Conservation (phyloP, 2,797 vertebrate genomes). For the Arctocebus calabarensis region DNA sequence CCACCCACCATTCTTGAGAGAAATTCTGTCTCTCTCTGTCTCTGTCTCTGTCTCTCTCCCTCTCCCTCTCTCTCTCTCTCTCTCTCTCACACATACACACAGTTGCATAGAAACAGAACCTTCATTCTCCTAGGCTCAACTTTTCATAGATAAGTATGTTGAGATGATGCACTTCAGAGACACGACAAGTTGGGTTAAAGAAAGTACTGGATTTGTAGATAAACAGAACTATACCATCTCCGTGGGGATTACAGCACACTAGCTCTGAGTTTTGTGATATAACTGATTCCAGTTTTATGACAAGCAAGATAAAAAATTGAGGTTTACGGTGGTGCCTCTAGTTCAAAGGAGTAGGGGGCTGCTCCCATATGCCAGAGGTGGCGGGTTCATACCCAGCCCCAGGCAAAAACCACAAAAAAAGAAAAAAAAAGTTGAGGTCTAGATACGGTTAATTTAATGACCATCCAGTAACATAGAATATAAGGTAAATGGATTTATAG, state of each 20-base stretch:
- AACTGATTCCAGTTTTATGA: not conserved
- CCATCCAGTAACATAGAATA: not conserved
- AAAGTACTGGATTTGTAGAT: not conserved
- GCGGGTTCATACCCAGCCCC: no score
- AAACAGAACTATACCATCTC: not conserved
- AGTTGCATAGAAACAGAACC: not conserved
- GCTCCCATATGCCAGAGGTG: no score
- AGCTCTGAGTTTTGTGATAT: not conserved
- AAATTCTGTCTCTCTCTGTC: not conserved
- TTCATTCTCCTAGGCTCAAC: not conserved
- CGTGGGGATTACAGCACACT: not conserved
- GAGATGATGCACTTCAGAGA: not conserved
- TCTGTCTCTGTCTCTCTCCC: not conserved
- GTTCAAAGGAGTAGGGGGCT: no score
- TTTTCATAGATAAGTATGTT: not conserved
- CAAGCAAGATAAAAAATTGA: constrained; percentile 57
- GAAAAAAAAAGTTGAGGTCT: no score
- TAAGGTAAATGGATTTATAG: constrained; percentile 36
- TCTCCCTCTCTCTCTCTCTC: not conserved
- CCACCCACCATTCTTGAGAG: not conserved
- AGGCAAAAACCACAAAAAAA: no score
- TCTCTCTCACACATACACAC: not conserved
- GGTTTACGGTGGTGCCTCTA: no score
- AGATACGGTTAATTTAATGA: constrained; percentile 28
- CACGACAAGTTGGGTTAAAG: not conserved